Base-by-base conservation (phyloP, 2,797 vertebrate genomes). In the Choloepus didactylus region DNA sequence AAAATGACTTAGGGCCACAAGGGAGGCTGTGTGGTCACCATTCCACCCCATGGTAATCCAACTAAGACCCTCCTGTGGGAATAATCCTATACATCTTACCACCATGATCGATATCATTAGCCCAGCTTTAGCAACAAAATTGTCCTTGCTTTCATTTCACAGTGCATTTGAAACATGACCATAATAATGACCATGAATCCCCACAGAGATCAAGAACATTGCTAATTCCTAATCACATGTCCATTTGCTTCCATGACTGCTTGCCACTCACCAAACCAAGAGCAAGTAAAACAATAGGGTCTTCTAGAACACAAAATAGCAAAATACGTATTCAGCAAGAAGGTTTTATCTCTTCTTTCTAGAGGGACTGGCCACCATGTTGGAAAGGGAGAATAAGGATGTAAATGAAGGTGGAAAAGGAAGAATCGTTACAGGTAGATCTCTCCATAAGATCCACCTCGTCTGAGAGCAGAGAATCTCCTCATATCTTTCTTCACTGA, bases 141-240 rank as follows among this genome's bases (percentile, higher is more conserved):
- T 29, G 21, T 49, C 81, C 80, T 79, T 87, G 95, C 54, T 94
- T 91, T 79, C n/a, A 8, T 54, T 83, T 75, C n/a, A 88, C 31
- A 46, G 56, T 59, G 60, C 31, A 18, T 75, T 89, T 80, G 91
- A 96, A 80, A 93, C 18, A 16, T 41, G 46, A 59, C 10, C 19
- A 59, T 38, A 66, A 44, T 29, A 75, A 76, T 51, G 87, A 73
- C 35, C 54, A 41, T n/a, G 27, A 44, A 21, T 51, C 49, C 51
- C 62, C 60, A 54, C 0, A 1, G 16, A 29, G 82, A 72, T 11
- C 14, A 31, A 88, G 49, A 80, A 49, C 76, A 15, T 87, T 31
- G 77, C 80, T 64, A 12, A 59, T 29, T 92, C 62, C 29, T 44
- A 44, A 80, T 29, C 87, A 21, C 92, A 59, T 6, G 21, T 35